Evolutionary conservation across 2,888 invertebrate genomes (phyloP).

Genomic region (Temnothorax unifasciatus): DNA sequence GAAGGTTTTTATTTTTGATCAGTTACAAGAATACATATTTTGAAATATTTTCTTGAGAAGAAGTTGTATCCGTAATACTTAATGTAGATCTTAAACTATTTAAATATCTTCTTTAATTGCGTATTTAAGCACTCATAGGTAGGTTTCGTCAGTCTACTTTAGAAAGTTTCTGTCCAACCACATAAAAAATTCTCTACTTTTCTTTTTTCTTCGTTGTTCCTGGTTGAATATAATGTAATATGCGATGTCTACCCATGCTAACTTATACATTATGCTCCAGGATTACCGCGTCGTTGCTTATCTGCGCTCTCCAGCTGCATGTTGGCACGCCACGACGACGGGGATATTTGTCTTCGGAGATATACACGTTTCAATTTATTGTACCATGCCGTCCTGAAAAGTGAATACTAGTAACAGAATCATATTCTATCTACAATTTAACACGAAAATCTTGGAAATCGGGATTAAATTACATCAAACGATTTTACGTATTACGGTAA

Average conservation of each 20-base stretch:
- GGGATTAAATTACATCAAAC: not conserved
- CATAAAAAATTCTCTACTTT: not conserved
- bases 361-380: conserved; percentile 84
- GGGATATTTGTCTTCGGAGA: conserved; percentile 71
- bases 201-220: conserved; percentile 12
- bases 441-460: not conserved
- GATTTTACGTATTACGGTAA: not conserved
- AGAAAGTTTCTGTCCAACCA: conserved; percentile 20
- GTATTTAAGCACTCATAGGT: not conserved
- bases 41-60: not conserved
- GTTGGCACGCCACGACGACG: conserved; percentile 74
- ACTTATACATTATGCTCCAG: conserved; percentile 84
- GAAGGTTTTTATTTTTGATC: not conserved
- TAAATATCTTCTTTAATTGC: conserved; percentile 14
- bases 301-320: conserved; percentile 80
- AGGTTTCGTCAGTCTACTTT: not conserved
- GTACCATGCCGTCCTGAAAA: conserved; percentile 63
- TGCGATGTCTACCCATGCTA: conserved; percentile 82
- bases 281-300: conserved; percentile 85
- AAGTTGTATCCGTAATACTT: not conserved
- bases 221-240: conserved; percentile 78
- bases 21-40: not conserved
- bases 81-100: not conserved
- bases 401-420: conserved; percentile 22
- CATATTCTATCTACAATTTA: conserved; percentile 15